Conservation (phyloP, 1,140 invertebrate species). For the Delia radicum region DNA sequence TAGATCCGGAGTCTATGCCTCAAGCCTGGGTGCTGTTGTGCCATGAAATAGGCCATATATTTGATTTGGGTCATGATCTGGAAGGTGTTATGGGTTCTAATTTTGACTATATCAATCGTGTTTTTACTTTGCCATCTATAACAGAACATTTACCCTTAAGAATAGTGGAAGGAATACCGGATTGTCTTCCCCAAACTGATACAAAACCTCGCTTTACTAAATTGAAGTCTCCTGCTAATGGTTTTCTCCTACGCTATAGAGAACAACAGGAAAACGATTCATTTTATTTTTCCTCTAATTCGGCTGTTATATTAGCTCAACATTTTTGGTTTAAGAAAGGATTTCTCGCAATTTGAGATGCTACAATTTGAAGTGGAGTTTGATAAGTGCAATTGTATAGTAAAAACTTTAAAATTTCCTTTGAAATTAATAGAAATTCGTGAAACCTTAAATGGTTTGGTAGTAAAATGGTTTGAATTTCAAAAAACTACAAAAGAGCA, state of each 20-base stretch:
- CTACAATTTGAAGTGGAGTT: not conserved
- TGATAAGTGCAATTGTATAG: too few species aligned
- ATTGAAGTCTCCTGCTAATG: constrained; percentile 58
- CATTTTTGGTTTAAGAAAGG: constrained; percentile 29
- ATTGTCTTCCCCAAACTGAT: too few species aligned
- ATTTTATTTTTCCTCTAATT: constrained; percentile 50
- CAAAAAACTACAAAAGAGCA: not conserved
- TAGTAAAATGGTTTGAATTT: constrained; percentile 46
- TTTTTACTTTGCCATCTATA: constrained; percentile 65
- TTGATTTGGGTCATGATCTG: constrained; percentile 88
- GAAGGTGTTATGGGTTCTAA: constrained; percentile 93
- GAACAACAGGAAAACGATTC: constrained; percentile 47
- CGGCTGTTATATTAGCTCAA: constrained; percentile 45
- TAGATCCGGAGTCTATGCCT: constrained; percentile 85
- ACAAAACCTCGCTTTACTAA: constrained; percentile 58
- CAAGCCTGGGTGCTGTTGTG: constrained; percentile 89
- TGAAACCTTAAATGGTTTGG: constrained; percentile 42
- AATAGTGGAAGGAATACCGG: constrained; percentile 56
- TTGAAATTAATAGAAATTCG: constrained; percentile 47
- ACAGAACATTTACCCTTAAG: constrained; percentile 58
- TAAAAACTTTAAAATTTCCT: constrained; percentile 18
- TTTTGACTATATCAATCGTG: constrained; percentile 84
- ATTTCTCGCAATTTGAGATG: not conserved
- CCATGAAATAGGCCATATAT: constrained; percentile 93
- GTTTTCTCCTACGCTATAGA: constrained; percentile 58